Conservation (phyloP, 2,888 invertebrate species). For the Stenodera caucasica region DNA sequence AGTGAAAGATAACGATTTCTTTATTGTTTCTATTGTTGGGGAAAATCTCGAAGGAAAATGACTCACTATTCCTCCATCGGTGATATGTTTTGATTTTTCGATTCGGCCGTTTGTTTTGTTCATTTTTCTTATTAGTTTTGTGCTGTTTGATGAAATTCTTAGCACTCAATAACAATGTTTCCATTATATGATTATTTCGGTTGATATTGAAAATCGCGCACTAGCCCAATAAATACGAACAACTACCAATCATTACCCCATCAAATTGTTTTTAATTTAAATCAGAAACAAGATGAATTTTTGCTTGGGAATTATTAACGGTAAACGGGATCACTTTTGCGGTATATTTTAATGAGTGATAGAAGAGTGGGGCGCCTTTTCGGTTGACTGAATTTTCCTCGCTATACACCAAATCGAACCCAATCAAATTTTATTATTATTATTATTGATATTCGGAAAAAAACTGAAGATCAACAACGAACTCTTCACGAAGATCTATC, state of each 20-base stretch:
- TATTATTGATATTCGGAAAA: no score
- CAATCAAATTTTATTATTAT: no score
- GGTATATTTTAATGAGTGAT: slow-evolving; percentile 13
- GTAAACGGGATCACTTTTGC: slow-evolving; percentile 36
- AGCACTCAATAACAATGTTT: slow-evolving; percentile 44
- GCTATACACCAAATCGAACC: slow-evolving; percentile 34
- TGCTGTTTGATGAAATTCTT: slow-evolving; percentile 45
- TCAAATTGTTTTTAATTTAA: no score
- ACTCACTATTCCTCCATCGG: slow-evolving; percentile 46
- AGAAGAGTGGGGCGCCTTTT: slow-evolving; percentile 3
- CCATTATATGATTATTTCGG: slow-evolving; percentile 30
- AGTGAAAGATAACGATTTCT: slow-evolving; percentile 13
- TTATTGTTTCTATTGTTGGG: no score
- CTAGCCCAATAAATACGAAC: no score
- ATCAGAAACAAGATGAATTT: slow-evolving; percentile 6
- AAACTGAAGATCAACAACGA: not conserved
- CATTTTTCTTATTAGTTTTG: slow-evolving; percentile 30
- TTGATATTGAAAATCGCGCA: no score
- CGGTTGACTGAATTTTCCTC: not conserved
- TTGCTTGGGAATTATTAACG: slow-evolving; percentile 30
- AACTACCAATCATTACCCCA: no score
- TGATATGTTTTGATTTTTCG: no score
- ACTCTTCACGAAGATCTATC: slow-evolving; percentile 41
- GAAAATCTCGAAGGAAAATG: slow-evolving; percentile 6
- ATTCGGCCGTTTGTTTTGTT: slow-evolving; percentile 27